Base-by-base conservation (phyloP, 2,888 invertebrate genomes). In the Dasysyrphus tricinctus region DNA sequence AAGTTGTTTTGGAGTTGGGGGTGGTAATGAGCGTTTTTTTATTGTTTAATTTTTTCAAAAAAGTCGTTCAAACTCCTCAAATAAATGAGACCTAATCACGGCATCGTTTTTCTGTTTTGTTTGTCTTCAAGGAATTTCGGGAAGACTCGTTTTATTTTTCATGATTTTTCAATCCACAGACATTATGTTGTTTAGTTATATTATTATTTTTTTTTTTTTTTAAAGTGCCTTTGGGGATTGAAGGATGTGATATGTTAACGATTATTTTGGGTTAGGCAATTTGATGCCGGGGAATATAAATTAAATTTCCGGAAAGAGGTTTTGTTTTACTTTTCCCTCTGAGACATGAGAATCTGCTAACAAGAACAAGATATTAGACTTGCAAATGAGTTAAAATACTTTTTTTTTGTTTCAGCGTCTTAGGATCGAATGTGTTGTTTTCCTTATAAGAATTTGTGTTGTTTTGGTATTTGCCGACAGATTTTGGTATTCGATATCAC, bases 1-100 rank as follows among this genome's bases (percentile, higher is more conserved):
- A 51, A 0, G 6, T 54, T 54, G 54, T 2, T n/a, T 29, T 3
- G 19, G 2, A 14, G 5, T 14, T 29, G 1, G 34, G 69, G 42
- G 39, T 29, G 73, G 42, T 24, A 56, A 54, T 54, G 67, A 47
- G 76, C 11, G 19, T 57, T 19, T 11, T 24, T n/a, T 29, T 24
- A 3, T 44, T 6, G 14, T 8, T 14, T n/a, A 24, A 9, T 63
- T 42, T 63, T 29, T 8, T 14, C 39, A 37, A 77, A 74, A 32
- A 14, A n/a, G 73, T 80, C 42, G 73, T 77, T 34, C 54, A 80
- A 73, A 76, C 47, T 73, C 51, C 65, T 73, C 19, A 72, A 84
- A 84, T 61, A 84, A 84, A 84, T 80, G 57, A 65, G 51, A 11
- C 54, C 72, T 67, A 73, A 84, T 80, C 84, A 84, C 80, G 80